phyloP scores from a whole-genome alignment of 2,113 vertebrate species.

The Planiliza haematocheilus region DNA sequence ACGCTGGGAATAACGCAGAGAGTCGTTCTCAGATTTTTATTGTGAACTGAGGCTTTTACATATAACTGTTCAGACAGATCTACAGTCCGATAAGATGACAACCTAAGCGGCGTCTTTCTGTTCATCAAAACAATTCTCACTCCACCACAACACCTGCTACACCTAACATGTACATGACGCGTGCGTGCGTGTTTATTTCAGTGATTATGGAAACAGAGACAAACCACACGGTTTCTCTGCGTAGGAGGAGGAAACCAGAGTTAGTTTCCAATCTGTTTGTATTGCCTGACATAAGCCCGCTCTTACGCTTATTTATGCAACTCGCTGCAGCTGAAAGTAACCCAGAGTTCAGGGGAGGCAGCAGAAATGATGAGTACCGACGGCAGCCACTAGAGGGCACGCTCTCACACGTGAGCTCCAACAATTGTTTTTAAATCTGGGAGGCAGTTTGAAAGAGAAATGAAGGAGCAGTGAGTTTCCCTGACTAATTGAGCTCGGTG shows the following conservation, averaged over 20 bases:
- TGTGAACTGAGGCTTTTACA: too few relatives aligned
- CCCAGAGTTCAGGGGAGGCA: constrained; percentile 25
- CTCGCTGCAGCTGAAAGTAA: constrained; percentile 47
- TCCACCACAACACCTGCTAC: not conserved
- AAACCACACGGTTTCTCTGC: constrained; percentile 63
- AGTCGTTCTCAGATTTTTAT: not conserved
- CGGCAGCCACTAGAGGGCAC: constrained; percentile 63
- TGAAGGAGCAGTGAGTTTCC: constrained; percentile 29
- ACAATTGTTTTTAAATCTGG: constrained; percentile 15
- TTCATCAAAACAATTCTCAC: not conserved
- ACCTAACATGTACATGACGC: not conserved
- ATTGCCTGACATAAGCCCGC: constrained; percentile 59
- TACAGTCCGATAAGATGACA: not conserved
- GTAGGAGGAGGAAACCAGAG: constrained; percentile 66
- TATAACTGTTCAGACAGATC: too few relatives aligned
- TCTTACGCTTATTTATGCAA: constrained; percentile 52
- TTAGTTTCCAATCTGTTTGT: constrained; percentile 66
- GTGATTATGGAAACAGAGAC: constrained; percentile 63
- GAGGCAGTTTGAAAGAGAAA: constrained; percentile 28
- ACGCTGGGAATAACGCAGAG: not conserved
- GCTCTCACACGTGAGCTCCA: constrained; percentile 22
- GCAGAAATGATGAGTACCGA: constrained; percentile 16
- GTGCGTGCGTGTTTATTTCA: constrained; percentile 36
- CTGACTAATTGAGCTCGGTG: constrained; percentile 37
- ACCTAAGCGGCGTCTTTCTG: not conserved